phyloP scores from a whole-genome alignment of 2,888 invertebrate species.

The Agriopis leucophaearia region DNA sequence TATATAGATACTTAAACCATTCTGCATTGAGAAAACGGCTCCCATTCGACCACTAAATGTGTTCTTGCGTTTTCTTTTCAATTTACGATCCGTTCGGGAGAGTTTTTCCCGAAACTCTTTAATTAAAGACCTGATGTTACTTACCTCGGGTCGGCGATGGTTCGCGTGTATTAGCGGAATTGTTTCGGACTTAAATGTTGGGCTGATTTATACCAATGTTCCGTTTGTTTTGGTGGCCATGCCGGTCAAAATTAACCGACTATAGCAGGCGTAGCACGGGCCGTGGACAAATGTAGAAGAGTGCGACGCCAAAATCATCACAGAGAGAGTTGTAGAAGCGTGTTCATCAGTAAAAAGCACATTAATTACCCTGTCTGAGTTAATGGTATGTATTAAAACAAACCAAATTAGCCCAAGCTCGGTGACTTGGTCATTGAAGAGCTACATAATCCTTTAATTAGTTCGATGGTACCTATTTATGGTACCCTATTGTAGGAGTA shows the following conservation, averaged over 20 bases:
- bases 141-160: slow-evolving; percentile 30
- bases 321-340: no score
- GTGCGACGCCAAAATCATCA: no score
- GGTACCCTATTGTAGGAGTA: no score
- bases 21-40: slow-evolving; percentile 22
- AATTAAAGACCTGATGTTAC: slow-evolving; percentile 55
- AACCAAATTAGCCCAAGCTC: no score
- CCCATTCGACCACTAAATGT: slow-evolving; percentile 34
- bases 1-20: neutral
- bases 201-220: slow-evolving; percentile 10
- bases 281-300: no score
- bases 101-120: slow-evolving; percentile 52
- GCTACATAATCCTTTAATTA: no score
- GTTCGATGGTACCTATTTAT: no score
- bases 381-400: no score
- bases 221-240: slow-evolving; percentile 3
- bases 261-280: no score
- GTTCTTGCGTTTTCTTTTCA: slow-evolving; percentile 61
- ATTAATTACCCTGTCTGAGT: no score
- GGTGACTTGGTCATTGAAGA: no score
- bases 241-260: neutral
- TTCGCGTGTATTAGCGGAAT: slow-evolving; percentile 24
- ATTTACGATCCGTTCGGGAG: slow-evolving; percentile 58
- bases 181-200: slow-evolving; percentile 19
- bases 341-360: no score